Percentiles rank a stretch among this genome's conserved stretches.
Conservation (phyloP, 2,113 vertebrate species). For the Elephantulus edwardii region DNA sequence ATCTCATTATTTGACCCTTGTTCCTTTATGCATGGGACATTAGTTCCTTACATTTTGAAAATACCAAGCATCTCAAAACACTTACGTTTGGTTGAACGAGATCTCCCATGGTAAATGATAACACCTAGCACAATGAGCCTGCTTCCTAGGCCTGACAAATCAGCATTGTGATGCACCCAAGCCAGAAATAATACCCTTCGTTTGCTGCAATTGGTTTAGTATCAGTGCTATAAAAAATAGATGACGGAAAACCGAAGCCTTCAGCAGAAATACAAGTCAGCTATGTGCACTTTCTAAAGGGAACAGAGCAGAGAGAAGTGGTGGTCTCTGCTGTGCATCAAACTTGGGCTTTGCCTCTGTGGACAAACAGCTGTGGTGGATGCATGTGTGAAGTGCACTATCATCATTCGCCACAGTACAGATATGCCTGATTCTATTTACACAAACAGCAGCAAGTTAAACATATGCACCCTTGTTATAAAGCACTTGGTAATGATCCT, state of each 20-base stretch:
- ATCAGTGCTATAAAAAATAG: slow-evolving; percentile 80
- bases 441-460: neutral
- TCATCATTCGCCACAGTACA: neutral
- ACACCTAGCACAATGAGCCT: neutral
- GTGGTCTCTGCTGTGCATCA: neutral
- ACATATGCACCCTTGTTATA: neutral
- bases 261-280: slow-evolving; percentile 63
- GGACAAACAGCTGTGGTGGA: neutral
- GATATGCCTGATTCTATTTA: neutral
- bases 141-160: slow-evolving; percentile 14
- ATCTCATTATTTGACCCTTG: neutral
- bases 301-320: neutral
- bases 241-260: slow-evolving; percentile 79
- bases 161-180: neutral
- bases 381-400: fast-evolving
- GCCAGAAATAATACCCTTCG: slow-evolving; percentile 57
- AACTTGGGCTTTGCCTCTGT: neutral
- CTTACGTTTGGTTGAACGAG: slow-evolving; percentile 58
- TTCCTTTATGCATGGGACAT: neutral
- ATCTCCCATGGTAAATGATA: slow-evolving; percentile 66
- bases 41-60: slow-evolving; percentile 37
- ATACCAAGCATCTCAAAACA: slow-evolving; percentile 44
- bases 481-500: neutral
- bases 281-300: neutral
- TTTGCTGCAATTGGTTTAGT: slow-evolving; percentile 70